Evolutionary conservation across 2,797 vertebrate species (phyloP).

Genomic region (Anniella stebbinsi): DNA sequence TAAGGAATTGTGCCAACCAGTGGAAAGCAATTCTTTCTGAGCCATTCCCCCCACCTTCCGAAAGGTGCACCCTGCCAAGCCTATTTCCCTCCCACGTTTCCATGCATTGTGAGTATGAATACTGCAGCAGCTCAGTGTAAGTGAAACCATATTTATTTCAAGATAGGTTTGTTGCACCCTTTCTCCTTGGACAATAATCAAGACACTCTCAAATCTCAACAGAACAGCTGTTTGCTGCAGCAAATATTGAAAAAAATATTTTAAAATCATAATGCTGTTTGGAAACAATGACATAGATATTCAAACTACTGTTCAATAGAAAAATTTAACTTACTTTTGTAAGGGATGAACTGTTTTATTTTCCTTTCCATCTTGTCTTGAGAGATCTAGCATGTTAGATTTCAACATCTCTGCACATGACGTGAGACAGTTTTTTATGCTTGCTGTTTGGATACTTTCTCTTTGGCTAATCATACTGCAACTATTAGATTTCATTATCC

Average conservation of each 20-base stretch:
- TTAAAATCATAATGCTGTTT: background rate
- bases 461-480: constrained; percentile 73
- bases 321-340: constrained; percentile 31
- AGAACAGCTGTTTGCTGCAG: background rate
- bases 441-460: constrained; percentile 68
- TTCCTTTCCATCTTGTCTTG: background rate
- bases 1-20: background rate
- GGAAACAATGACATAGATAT: rapidly evolving
- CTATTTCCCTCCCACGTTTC: constrained; percentile 28
- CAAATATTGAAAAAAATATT: background rate
- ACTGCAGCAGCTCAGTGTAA: background rate
- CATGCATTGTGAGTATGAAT: background rate
- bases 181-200: background rate
- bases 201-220: background rate
- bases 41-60: constrained; percentile 35
- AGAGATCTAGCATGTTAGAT: background rate
- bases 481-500: constrained; percentile 73
- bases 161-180: background rate
- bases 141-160: background rate
- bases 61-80: constrained; percentile 48
- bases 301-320: rapidly evolving
- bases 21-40: constrained; percentile 61
- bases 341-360: background rate
- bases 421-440: background rate
- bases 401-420: background rate